These are phyloP conservation scores for Cryptotermes secundus DNA, from an alignment of 1,140 invertebrate genomes.

Conservation along the genomic window DNA sequence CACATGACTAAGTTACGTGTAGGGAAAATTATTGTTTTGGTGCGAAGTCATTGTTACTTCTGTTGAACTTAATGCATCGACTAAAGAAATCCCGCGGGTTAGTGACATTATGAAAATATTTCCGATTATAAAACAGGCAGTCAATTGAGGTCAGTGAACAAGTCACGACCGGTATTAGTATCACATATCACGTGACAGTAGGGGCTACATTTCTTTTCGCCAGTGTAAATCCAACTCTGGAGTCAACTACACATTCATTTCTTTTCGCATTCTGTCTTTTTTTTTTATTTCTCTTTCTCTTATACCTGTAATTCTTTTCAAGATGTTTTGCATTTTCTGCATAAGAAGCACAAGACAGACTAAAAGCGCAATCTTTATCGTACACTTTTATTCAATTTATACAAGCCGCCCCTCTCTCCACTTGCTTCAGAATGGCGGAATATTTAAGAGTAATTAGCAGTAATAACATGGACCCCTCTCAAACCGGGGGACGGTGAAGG, in stretches of 20 bases:
- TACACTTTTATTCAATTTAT: conserved; percentile 18
- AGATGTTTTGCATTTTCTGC: conserved; percentile 19
- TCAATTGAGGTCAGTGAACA: no score
- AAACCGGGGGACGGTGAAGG: neutral
- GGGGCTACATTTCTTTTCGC: neutral
- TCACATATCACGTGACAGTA: no score
- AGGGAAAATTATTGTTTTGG: no score
- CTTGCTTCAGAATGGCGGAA: neutral
- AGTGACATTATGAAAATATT: no score
- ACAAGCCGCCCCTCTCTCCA: neutral
- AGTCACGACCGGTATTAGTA: no score
- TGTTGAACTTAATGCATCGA: no score
- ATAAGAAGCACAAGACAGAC: neutral
- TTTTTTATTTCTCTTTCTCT: conserved; percentile 3
- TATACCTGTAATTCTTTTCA: conserved; percentile 16
- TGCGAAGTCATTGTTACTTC: no score
- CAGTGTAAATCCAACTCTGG: neutral
- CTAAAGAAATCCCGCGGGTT: no score
- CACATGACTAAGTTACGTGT: no score
- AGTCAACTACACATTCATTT: conserved; percentile 6
- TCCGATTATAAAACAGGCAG: no score
- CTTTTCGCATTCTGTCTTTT: neutral
- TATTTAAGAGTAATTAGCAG: conserved; percentile 18
- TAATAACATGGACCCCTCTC: conserved; percentile 3
- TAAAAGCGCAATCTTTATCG: neutral